phyloP scores from a whole-genome alignment of 1,140 invertebrate species.

The Bombus affinis region DNA sequence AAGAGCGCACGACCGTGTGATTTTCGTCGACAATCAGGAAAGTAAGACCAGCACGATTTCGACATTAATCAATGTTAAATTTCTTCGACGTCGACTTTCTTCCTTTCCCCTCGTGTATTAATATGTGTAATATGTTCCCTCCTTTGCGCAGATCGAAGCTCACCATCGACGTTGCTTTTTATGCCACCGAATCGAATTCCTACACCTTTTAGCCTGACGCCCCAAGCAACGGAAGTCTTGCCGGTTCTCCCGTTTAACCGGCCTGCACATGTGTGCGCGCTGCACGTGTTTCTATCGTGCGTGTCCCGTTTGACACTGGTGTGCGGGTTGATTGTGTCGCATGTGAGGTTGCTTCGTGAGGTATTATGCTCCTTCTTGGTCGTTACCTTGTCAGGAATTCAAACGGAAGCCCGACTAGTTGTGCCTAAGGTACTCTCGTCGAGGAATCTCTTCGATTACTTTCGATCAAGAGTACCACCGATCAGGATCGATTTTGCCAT shows the following conservation, averaged over 20 bases:
- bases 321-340: conserved; percentile 5
- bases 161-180: conserved; percentile 36
- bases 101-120: not conserved
- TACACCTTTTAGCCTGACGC: conserved; percentile 43
- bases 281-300: conserved; percentile 30
- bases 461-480: not conserved
- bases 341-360: not conserved
- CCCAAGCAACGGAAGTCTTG: conserved; percentile 61
- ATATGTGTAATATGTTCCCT: conserved; percentile 6
- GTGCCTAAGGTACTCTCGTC: not conserved
- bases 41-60: not conserved
- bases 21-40: conserved; percentile 10
- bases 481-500: not conserved
- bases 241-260: conserved; percentile 46
- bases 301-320: not conserved
- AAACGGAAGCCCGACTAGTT: conserved; percentile 22
- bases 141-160: conserved; percentile 20
- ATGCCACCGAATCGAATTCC: conserved; percentile 63
- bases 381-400: conserved; percentile 66
- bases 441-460: conserved; percentile 13
- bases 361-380: conserved; percentile 38
- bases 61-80: not conserved
- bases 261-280: not conserved
- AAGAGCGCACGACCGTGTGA: conserved; percentile 13
- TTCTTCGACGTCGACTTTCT: conserved; percentile 1